Percentiles rank a stretch among this genome's conserved stretches.
Evolutionary conservation across 2,797 vertebrate genomes (phyloP).

Genomic region (Hemitrygon akajei): DNA sequence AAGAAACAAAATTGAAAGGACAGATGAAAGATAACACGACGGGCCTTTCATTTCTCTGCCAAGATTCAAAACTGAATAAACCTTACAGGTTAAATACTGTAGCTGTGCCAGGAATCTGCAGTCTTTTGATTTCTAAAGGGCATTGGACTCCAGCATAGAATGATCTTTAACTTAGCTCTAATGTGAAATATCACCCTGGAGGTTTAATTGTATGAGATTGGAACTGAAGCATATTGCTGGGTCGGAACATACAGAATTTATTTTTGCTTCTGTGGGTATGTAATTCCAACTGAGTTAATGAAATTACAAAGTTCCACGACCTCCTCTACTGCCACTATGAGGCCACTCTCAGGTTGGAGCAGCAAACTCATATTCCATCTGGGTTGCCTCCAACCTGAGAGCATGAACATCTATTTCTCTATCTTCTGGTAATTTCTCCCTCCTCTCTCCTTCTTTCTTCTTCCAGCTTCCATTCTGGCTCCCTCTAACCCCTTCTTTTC

Average conservation of each 20-base stretch:
- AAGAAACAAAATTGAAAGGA: constrained; percentile 38
- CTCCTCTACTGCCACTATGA: not conserved
- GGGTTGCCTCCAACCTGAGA: too few relatives aligned
- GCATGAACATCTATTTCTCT: too few relatives aligned
- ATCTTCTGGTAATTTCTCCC: too few relatives aligned
- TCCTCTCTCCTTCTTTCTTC: too few relatives aligned
- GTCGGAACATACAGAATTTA: not conserved
- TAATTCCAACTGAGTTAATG: not conserved
- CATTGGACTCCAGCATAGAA: not conserved
- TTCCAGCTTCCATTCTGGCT: too few relatives aligned
- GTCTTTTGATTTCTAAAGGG: not conserved
- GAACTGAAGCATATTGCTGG: not conserved
- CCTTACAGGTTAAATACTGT: not conserved
- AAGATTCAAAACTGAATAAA: not conserved
- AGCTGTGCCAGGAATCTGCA: not conserved
- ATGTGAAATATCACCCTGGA: not conserved
- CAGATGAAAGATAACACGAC: not conserved
- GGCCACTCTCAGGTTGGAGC: too few relatives aligned
- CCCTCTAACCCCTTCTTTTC: too few relatives aligned
- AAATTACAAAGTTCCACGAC: not conserved
- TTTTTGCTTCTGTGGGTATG: not conserved
- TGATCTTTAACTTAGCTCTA: not conserved
- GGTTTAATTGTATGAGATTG: not conserved
- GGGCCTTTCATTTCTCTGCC: not conserved
- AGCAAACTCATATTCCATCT: too few relatives aligned